Base-by-base conservation (phyloP, 1,140 invertebrate species). In the Aphidius ervi region DNA sequence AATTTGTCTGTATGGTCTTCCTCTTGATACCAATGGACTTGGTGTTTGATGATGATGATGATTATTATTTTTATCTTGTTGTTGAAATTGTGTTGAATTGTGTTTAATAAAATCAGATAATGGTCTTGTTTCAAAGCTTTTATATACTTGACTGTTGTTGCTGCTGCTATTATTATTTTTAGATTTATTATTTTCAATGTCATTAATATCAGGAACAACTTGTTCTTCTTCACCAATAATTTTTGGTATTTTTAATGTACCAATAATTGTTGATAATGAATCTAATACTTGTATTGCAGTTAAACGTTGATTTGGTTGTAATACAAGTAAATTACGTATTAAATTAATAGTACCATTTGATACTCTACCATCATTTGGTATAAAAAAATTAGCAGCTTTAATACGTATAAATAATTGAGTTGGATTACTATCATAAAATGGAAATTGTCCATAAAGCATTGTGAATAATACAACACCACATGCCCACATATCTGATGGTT, bases 401-500 rank as follows among this genome's bases (percentile, higher is more conserved):
- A 93, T 93, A 71, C 91, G 89, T 63, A 85, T 85, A 70, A 92
- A 93, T n/a, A 94, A 77, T 74, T 91, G 87, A 9, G 88, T 86
- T 3, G 90, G 86, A 67, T 83, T 86, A 45, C 84, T 87, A 71
- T 93, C 89, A 72, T 91, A 93, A 79, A 93, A 94, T 0, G 91
- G 91, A 74, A 93, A 92, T 75, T 92, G 88, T n/a, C 90, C 90
- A 74, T 90, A 93, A 5, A 94, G 78, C 89, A 93, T 92, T 1
- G 90, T 92, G 72, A 87, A 94, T 6, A 93, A 75, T 5, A 93
- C 87, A 31, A 94, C 89, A 6, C 91, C 91, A 3, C 93, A 69
- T 5, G 91, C 90, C 91, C 91, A 94, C 88, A 93, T 92, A 72
- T 94, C 91, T 41, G 89, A 90, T 0, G 90, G 90, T 74, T 93